Conservation (phyloP, 1,140 invertebrate species). For the Drosophila sturtevanti region DNA sequence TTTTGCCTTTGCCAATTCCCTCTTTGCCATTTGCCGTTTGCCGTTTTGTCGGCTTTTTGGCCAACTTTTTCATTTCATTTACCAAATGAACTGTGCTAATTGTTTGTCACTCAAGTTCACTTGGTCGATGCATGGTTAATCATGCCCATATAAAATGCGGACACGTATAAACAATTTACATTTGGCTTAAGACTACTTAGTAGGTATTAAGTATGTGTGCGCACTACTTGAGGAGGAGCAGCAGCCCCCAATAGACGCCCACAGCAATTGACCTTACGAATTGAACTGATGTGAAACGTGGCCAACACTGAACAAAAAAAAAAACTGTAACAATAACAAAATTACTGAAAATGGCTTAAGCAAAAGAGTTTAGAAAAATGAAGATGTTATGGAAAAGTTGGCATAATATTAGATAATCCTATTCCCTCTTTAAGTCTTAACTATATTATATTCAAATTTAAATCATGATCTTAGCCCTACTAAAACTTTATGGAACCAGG, state of each 20-base stretch:
- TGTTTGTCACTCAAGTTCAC: conserved; percentile 64
- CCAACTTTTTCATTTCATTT: conserved; percentile 32
- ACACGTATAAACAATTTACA: conserved; percentile 52
- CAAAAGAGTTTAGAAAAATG: too few relatives aligned
- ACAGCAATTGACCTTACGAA: conserved; percentile 61
- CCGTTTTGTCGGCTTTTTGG: conserved; percentile 1
- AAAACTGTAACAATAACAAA: background rate
- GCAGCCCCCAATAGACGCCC: conserved; percentile 38
- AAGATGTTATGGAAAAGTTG: too few relatives aligned
- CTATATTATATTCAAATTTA: too few relatives aligned
- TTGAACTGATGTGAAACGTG: conserved; percentile 23
- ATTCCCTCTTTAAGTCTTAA: too few relatives aligned
- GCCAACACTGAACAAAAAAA: conserved; percentile 18
- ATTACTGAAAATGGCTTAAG: too few relatives aligned
- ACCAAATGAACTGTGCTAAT: conserved; percentile 63
- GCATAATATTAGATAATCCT: too few relatives aligned
- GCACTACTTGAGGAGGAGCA: conserved; percentile 36
- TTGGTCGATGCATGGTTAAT: conserved; percentile 57
- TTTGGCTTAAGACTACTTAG: conserved; percentile 63
- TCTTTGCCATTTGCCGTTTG: background rate
- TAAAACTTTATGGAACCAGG: too few relatives aligned
- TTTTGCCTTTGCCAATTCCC: conserved; percentile 18
- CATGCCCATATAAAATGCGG: conserved; percentile 59
- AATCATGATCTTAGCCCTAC: too few relatives aligned
- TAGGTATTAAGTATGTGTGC: conserved; percentile 19